Evolutionary conservation across 2,113 vertebrate genomes (phyloP).

Genomic region (Catharus fuscescens): DNA sequence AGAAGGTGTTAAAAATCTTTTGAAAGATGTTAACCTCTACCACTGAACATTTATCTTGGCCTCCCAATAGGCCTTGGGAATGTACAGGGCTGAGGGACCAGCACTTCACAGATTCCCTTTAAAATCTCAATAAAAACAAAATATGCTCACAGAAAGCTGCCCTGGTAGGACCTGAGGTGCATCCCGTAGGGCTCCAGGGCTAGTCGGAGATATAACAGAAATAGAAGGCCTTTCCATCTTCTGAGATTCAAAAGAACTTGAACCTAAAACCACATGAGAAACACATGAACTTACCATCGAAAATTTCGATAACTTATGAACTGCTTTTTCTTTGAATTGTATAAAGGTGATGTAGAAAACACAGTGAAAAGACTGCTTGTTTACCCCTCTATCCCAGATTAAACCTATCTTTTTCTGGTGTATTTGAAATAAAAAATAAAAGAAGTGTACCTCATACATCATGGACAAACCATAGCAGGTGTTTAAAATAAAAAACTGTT

Average conservation of each 20-base stretch:
- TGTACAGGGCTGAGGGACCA: not conserved
- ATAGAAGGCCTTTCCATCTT: constrained; percentile 99
- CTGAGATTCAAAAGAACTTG: constrained; percentile 98
- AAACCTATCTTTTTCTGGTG: not conserved
- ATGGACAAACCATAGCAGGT: not conserved
- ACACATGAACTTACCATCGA: not conserved
- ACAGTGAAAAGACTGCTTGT: not conserved
- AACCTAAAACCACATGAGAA: constrained; percentile 78
- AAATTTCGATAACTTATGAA: not conserved
- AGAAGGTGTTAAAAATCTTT: not conserved
- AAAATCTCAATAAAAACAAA: not conserved
- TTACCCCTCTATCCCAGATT: not conserved
- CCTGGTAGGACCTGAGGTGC: constrained; percentile 93
- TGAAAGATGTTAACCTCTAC: not conserved
- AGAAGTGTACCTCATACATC: not conserved
- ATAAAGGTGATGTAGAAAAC: not conserved
- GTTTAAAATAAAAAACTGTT: not conserved
- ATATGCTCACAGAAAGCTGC: constrained; percentile 90
- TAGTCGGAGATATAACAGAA: constrained; percentile 97
- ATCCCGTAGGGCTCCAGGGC: constrained; percentile 91
- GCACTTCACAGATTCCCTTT: not conserved
- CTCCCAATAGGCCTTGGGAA: not conserved
- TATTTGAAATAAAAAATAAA: not conserved
- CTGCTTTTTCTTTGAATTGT: not conserved
- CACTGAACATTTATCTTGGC: not conserved